Evolutionary conservation across 2,797 vertebrate species (phyloP), one percentile per base, ranked within the genome.

Genomic region (Serranus cabrilla): DNA sequence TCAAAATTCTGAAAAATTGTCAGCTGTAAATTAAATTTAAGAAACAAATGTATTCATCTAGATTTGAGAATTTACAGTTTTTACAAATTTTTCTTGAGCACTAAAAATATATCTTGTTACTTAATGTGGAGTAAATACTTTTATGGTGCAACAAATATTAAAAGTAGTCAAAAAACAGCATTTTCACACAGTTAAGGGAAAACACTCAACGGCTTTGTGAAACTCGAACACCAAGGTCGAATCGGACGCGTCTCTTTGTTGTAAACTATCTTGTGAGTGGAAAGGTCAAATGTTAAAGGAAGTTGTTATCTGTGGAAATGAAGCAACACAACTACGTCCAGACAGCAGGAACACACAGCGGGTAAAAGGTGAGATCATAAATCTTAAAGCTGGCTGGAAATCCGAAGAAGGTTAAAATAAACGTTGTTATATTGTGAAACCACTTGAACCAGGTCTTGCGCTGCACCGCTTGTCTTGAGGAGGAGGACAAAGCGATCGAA

Each of bases 201-300:
- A 17, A 62, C 17, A 5, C 2, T 31, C 11, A n/a, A 58, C 1
- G 12, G 2, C 7, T 71, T 60, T 25, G 13, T 56, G 13, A 46
- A 61, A 70, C 21, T 58, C 43, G 34, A 2, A 27, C 7, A 59
- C 62, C 14, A 47, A 27, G 50, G 55, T 58, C 5, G 47, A 63
- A 60, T 18, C 45, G 40, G 9, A 49, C 13, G 1, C 31, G 55
- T 67, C 34, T 34, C 18, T 62, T 75, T 57, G 40, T 65, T 78
- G 50, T 70, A 3, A 55, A 78, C 60, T 71, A 37, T 37, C n/a
- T 34, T 58, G 12, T 69, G 42, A 64, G 34, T 17, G 11, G n/a
- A 56, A 77, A 81, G 62, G 52, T 34, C 7, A 42, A 0, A 42
- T 78, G 69, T 56, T 57, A 64, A n/a, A 65, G 78, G 40, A 80